A percentile compares a stretch with the other conserved stretches of the same genome.
Conservation (phyloP, 1,140 invertebrate species). For the Himalopsyche phryganea region DNA sequence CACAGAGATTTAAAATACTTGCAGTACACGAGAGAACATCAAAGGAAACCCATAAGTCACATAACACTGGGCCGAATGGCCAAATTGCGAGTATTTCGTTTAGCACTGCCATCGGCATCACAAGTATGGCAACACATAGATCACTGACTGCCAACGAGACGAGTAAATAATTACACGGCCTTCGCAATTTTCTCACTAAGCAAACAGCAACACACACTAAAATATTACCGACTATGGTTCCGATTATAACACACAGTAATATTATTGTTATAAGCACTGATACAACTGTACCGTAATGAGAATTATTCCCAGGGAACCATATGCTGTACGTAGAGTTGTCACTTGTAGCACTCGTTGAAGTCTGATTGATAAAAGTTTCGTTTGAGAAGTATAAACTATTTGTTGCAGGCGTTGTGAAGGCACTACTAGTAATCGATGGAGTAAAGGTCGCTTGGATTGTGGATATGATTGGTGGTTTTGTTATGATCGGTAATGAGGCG, state of each 20-base stretch:
- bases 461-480: not conserved
- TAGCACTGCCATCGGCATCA: constrained; percentile 82
- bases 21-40: constrained; percentile 82
- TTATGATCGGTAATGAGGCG: not conserved
- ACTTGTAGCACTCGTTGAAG: constrained; percentile 38
- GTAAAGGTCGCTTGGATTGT: not conserved
- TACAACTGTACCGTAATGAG: constrained; percentile 44
- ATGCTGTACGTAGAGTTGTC: constrained; percentile 38
- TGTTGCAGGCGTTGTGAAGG: constrained; percentile 1
- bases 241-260: constrained; percentile 71
- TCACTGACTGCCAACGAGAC: constrained; percentile 87
- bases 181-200: constrained; percentile 79
- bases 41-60: constrained; percentile 83
- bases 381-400: constrained; percentile 3
- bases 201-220: constrained; percentile 86
- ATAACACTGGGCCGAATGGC: constrained; percentile 79
- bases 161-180: constrained; percentile 83
- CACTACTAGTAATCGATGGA: constrained; percentile 6
- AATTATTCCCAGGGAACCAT: constrained; percentile 43
- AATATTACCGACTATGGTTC: constrained; percentile 84
- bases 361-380: constrained; percentile 41
- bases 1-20: constrained; percentile 88
- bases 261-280: constrained; percentile 69
- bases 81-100: constrained; percentile 79
- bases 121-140: constrained; percentile 76